A percentile compares a stretch with the other conserved stretches of the same genome.
Evolutionary conservation across 2,113 vertebrate genomes (phyloP).

Genomic region (Sisor rabdophorus): DNA sequence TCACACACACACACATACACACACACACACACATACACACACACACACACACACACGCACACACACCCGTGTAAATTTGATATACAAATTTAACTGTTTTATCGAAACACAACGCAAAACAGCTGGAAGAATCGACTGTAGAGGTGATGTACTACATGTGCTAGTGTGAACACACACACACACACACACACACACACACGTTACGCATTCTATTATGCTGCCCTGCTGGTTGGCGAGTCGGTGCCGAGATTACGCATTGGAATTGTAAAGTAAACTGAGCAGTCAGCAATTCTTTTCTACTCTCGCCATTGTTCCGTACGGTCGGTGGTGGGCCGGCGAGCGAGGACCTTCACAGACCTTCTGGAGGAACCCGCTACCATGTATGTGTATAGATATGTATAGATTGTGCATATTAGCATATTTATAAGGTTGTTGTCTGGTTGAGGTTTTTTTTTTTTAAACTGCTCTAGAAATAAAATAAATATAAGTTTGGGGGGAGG

Average conservation of each 20-base stretch:
- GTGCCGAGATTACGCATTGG: constrained; percentile 76
- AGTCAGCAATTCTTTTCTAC: constrained; percentile 45
- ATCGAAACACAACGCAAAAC: background rate
- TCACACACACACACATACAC: background rate
- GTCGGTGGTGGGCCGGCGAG: background rate
- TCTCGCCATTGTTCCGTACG: background rate
- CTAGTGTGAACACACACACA: background rate
- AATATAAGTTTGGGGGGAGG: background rate
- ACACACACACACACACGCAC: too few relatives aligned
- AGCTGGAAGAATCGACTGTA: constrained; percentile 18
- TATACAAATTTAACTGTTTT: background rate
- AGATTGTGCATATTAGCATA: background rate
- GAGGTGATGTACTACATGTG: constrained; percentile 19
- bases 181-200: constrained; percentile 9
- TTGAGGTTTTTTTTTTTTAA: too few relatives aligned
- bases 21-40: too few relatives aligned
- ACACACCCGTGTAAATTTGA: too few relatives aligned
- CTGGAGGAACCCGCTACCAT: background rate
- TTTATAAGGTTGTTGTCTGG: too few relatives aligned
- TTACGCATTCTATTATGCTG: constrained; percentile 61
- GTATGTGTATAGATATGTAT: background rate
- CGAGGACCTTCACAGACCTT: background rate
- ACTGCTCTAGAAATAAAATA: background rate
- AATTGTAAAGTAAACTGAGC: constrained; percentile 73
- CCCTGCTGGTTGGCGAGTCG: constrained; percentile 68